Conservation (phyloP, 2,113 vertebrate genomes). For the Tragelaphus buxtoni region DNA sequence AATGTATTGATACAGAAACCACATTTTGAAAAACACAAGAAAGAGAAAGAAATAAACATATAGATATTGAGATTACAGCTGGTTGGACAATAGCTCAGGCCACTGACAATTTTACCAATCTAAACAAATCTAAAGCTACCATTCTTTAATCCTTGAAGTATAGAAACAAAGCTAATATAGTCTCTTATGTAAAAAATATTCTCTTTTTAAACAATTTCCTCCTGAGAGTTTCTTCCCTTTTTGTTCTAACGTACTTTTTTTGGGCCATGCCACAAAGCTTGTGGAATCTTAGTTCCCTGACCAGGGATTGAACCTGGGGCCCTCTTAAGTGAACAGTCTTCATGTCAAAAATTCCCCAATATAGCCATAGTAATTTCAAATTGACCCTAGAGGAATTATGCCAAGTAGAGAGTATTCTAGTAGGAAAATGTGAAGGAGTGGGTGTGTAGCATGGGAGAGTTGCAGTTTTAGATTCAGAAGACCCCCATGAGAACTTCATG, state of each 20-base stretch:
- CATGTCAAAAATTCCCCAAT: background rate
- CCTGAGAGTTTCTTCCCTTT: background rate
- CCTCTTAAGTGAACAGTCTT: background rate
- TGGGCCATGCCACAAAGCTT: background rate
- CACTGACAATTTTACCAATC: background rate
- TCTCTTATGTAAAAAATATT: background rate
- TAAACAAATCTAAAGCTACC: background rate
- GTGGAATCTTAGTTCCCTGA: background rate
- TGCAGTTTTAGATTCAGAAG: background rate
- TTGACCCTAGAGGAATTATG: background rate
- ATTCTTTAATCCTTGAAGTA: conserved; percentile 5
- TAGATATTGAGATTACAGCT: background rate
- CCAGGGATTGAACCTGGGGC: background rate
- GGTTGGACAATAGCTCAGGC: background rate
- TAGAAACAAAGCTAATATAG: background rate
- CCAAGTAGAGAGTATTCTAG: background rate
- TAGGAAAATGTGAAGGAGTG: background rate
- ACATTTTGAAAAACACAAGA: background rate
- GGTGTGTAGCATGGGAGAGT: background rate
- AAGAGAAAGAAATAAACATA: background rate
- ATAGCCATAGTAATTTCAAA: background rate
- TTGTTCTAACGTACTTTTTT: background rate
- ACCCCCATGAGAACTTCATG: background rate
- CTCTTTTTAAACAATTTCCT: background rate
- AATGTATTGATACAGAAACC: background rate